Conservation (phyloP, 2,113 vertebrate genomes). For the Sialia sialis region DNA sequence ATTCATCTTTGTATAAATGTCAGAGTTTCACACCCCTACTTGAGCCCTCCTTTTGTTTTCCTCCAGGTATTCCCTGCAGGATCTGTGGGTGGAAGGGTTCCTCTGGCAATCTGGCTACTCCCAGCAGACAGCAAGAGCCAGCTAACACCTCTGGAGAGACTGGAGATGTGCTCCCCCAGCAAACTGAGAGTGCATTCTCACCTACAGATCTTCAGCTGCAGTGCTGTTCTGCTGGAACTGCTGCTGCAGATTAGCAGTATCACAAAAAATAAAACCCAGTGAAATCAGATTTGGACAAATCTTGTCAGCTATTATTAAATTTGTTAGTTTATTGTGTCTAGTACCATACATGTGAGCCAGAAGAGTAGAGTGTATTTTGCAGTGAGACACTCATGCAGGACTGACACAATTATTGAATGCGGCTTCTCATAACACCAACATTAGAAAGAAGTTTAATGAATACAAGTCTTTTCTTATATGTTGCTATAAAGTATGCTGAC, state of each 20-base stretch:
- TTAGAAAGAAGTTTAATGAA: neutral
- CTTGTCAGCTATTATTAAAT: neutral
- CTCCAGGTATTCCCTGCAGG: neutral
- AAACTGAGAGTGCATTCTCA: accelerated
- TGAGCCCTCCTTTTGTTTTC: neutral
- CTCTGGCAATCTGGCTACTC: neutral
- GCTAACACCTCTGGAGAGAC: neutral
- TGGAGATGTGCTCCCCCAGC: neutral
- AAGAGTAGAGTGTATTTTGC: neutral
- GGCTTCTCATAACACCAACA: neutral
- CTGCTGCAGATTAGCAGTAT: neutral
- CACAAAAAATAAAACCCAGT: neutral
- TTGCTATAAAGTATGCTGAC: neutral
- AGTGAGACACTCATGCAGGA: neutral
- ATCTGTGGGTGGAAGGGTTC: neutral
- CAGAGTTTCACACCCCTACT: neutral
- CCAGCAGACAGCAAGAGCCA: neutral
- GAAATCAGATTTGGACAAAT: neutral
- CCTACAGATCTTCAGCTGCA: neutral
- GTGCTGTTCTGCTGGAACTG: neutral
- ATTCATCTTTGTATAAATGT: neutral
- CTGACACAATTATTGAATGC: neutral
- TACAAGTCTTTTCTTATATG: neutral
- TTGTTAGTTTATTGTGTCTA: neutral
- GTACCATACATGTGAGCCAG: neutral